These are phyloP conservation scores for Eolophus roseicapilla DNA, from an alignment of 2,113 vertebrate species.

Conservation along the genomic window DNA sequence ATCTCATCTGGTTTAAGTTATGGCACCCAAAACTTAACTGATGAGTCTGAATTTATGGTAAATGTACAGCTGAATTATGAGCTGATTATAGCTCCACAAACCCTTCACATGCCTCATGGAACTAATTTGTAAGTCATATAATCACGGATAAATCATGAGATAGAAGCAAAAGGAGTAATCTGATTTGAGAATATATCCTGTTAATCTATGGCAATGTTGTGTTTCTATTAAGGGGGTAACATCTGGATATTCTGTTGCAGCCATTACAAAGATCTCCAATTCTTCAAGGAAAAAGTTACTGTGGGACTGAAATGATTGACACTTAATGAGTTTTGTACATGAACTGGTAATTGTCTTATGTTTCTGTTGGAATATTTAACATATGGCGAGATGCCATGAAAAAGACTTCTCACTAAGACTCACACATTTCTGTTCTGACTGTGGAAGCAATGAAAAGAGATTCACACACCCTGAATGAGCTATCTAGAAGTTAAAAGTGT, in stretches of 20 bases:
- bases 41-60: neutral
- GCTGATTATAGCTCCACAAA: neutral
- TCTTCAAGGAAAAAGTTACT: neutral
- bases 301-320: neutral
- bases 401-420: neutral
- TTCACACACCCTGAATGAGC: neutral
- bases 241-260: neutral
- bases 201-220: neutral
- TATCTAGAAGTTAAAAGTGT: neutral
- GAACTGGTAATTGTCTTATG: neutral
- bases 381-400: neutral
- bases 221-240: neutral
- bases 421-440: neutral
- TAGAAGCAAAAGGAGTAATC: neutral
- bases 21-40: neutral
- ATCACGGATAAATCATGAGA: neutral
- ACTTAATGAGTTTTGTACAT: neutral
- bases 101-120: neutral
- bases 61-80: neutral
- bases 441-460: neutral
- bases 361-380: neutral
- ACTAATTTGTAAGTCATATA: neutral
- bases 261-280: neutral
- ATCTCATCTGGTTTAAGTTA: neutral
- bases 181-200: neutral